Evolutionary conservation across 2,797 vertebrate genomes (phyloP).

Genomic region (Taenioides sp.): DNA sequence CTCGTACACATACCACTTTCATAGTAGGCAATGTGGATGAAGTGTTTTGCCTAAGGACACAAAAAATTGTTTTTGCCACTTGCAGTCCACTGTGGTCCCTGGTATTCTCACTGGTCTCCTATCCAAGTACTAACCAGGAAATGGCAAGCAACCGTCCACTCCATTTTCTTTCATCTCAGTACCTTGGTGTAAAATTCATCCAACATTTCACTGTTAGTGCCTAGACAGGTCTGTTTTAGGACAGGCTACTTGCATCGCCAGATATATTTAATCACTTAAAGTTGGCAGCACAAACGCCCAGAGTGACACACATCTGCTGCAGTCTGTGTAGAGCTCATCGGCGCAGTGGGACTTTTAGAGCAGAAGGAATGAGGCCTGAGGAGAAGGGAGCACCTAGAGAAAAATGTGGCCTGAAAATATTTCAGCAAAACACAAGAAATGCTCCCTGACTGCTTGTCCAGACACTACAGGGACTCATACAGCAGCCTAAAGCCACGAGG

Average conservation of each 20-base stretch:
- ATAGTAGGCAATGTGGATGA: no score
- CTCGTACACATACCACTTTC: no score
- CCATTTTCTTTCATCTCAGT: not conserved
- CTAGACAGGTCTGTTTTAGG: not conserved
- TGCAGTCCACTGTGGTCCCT: no score
- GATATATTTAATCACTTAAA: conserved; percentile 11
- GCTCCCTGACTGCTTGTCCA: conserved; percentile 25
- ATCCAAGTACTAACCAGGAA: no score
- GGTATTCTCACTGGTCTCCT: no score
- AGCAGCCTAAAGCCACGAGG: conserved; percentile 20
- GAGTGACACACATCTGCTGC: conserved; percentile 35
- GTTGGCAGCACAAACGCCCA: conserved; percentile 33
- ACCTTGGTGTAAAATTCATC: not conserved
- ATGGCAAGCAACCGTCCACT: no score
- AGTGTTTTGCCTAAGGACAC: no score
- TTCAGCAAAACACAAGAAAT: conserved; percentile 26
- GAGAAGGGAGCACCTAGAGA: conserved; percentile 27
- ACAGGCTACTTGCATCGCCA: conserved; percentile 13
- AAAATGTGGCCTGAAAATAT: conserved; percentile 32
- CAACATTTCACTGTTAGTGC: conserved; percentile 1
- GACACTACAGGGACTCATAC: conserved; percentile 24
- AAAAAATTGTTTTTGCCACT: no score
- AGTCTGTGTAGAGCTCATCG: conserved; percentile 26
- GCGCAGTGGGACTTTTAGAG: conserved; percentile 48
- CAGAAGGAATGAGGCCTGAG: conserved; percentile 36